Conservation (phyloP, 2,113 vertebrate genomes). For the Ailuropoda melanoleuca region DNA sequence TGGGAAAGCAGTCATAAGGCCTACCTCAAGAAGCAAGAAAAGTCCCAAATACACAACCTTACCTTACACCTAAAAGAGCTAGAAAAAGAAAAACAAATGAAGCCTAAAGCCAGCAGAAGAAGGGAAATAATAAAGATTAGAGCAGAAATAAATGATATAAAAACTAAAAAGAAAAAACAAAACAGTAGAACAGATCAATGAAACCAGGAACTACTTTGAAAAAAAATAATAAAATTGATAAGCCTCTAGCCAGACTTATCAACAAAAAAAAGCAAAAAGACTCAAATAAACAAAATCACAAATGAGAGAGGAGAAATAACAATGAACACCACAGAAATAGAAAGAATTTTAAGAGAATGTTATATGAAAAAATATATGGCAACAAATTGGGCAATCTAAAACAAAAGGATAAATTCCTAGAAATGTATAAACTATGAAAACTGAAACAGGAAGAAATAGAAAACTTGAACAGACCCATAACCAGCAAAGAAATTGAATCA, state of each 20-base stretch:
- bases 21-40: neutral
- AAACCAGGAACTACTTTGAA: neutral
- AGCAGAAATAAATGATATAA: neutral
- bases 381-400: neutral
- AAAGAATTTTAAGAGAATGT: neutral
- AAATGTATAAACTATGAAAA: neutral
- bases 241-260: neutral
- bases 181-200: neutral
- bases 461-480: neutral
- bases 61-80: neutral
- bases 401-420: neutral
- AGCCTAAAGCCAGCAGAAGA: neutral
- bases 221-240: neutral
- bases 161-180: neutral
- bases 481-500: neutral
- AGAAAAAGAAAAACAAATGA: neutral
- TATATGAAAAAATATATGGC: neutral
- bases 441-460: neutral
- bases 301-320: neutral
- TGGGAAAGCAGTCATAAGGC: neutral
- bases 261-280: neutral
- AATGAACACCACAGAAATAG: neutral
- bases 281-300: neutral
- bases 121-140: neutral
- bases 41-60: neutral